Percentiles rank a stretch among this genome's conserved stretches.
These are phyloP conservation scores for Galemys pyrenaicus DNA, from an alignment of 2,113 vertebrate genomes.

Conservation along the genomic window DNA sequence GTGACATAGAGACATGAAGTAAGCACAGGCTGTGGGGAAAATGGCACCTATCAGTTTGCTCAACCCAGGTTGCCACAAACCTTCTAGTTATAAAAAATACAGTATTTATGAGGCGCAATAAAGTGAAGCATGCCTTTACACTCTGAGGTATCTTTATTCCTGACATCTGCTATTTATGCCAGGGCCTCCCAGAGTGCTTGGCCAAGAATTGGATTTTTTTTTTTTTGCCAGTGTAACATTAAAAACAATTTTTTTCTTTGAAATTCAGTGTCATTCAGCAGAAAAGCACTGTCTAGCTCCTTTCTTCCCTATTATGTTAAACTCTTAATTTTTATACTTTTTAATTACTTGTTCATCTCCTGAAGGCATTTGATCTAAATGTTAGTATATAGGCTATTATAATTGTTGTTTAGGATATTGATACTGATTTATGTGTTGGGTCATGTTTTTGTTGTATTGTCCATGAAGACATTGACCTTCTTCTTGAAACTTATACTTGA, in stretches of 20 bases:
- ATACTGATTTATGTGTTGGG: background rate
- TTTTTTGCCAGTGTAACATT: background rate
- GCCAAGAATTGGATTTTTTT: slow-evolving; percentile 6
- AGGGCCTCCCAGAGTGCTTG: background rate
- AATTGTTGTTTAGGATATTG: background rate
- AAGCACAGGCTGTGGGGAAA: background rate
- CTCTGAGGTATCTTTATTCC: background rate
- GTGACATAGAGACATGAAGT: background rate
- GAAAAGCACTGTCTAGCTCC: slow-evolving; percentile 6
- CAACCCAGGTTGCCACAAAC: background rate
- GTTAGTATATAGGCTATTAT: background rate
- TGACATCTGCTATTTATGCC: background rate
- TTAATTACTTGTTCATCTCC: background rate
- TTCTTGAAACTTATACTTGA: background rate
- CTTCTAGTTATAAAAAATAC: background rate
- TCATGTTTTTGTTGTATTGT: background rate
- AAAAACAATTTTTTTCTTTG: background rate
- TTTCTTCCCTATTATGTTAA: background rate
- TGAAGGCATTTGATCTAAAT: background rate
- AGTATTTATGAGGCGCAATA: background rate
- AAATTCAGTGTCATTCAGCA: background rate
- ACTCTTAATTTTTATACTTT: background rate
- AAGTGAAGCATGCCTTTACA: background rate
- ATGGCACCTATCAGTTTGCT: background rate
- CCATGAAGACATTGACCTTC: background rate